Evolutionary conservation across 2,888 invertebrate genomes (phyloP), one percentile per base, ranked within the genome.

Genomic region (Tortricodes alternella): DNA sequence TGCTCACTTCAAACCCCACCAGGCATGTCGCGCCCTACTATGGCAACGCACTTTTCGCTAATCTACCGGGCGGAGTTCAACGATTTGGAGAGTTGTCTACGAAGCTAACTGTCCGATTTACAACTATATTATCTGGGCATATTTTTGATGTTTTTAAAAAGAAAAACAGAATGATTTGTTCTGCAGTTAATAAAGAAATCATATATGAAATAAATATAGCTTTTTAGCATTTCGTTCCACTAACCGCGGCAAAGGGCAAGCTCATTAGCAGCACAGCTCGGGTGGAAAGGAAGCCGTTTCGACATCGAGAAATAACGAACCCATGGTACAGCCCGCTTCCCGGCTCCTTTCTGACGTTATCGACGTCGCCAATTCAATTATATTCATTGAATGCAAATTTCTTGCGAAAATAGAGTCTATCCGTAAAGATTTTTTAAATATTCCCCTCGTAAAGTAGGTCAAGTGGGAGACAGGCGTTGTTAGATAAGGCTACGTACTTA

Each of bases 331-430:
- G 46, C 11, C n/a, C 37, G 19, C 44, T 58, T 53, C 58, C 55
- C 61, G 59, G 58, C 21, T 43, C 50, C 53, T 50, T 61, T 52
- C 56, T 57, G 60, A 62, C 61, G 51, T 67, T 61, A 65, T 64
- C 59, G 60, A 63, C 56, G 61, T 53, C 55, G 59, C 62, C 65
- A 62, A 68, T 68, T 67, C 70, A 68, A 70, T 71, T 73, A 72
- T 67, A 68, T 68, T 70, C 68, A 68, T 71, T 68, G 67, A 67
- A 71, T 70, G 73, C 67, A 68, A 72, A 73, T 73, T 71, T 62
- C 63, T 60, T 60, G 62, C 62, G 64, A 67, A 68, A 67, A 65
- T 68, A 58, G 59, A 67, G 61, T 63, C 60, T 59, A 49, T 50
- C 23, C 21, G 38, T 38, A 43, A 50, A 50, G 56, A 32, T 41